A percentile compares a stretch with the other conserved stretches of the same genome.
These are phyloP conservation scores for Mythimna lalbum DNA, from an alignment of 2,888 invertebrate genomes.

Conservation along the genomic window DNA sequence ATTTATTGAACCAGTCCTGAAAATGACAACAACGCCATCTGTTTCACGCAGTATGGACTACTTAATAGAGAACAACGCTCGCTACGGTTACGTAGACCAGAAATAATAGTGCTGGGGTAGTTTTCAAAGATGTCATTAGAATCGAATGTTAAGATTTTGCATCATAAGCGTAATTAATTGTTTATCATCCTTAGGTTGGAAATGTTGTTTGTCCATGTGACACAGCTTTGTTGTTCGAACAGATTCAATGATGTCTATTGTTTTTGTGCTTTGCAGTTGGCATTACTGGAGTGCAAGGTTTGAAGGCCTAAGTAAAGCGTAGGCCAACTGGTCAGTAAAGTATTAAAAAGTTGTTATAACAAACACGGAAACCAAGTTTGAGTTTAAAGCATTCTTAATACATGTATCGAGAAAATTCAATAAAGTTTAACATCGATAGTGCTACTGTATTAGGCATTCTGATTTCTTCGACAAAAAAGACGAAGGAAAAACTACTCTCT, in stretches of 20 bases:
- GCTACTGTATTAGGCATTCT: not conserved
- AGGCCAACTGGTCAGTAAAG: too few species aligned
- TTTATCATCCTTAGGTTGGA: not conserved
- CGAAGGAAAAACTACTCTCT: not conserved
- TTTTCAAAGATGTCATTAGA: conserved; percentile 1
- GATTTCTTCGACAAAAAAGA: not conserved
- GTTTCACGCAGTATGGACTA: conserved; percentile 8
- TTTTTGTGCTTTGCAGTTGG: not conserved
- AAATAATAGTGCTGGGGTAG: not conserved
- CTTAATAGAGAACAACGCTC: not conserved
- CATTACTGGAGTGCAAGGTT: not conserved
- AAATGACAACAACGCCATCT: conserved; percentile 29
- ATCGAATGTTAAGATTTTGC: not conserved
- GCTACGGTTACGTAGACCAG: not conserved
- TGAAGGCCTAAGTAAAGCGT: too few species aligned
- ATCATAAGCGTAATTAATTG: not conserved
- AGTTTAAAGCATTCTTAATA: too few species aligned
- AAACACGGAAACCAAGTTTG: not conserved
- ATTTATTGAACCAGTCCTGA: too few species aligned
- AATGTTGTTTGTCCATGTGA: not conserved
- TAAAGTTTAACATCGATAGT: not conserved
- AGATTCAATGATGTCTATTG: not conserved
- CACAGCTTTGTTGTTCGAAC: not conserved
- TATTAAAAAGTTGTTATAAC: not conserved
- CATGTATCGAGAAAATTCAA: too few species aligned